phyloP scores from a whole-genome alignment of 2,113 vertebrate genomes.

The Anser cygnoides region DNA sequence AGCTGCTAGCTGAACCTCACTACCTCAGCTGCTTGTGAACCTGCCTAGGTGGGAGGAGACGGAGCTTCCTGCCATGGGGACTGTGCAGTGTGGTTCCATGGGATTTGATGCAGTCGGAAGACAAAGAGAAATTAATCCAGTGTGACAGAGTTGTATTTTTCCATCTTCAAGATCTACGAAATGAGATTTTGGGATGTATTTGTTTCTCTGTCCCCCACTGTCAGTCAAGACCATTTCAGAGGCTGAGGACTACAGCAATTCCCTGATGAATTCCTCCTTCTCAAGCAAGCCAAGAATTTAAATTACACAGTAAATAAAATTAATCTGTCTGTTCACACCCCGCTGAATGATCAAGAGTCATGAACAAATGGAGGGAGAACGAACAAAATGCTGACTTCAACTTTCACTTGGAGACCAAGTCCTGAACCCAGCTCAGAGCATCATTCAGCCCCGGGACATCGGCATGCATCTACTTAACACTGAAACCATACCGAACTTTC shows the following conservation, averaged over 20 bases:
- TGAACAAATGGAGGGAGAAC: neutral
- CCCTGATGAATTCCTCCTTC: slow-evolving; percentile 8
- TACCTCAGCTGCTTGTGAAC: neutral
- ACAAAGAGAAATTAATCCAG: neutral
- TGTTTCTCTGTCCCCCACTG: neutral
- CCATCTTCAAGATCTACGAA: neutral
- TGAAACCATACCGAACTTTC: neutral
- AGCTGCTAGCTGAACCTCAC: neutral
- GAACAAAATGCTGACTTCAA: neutral
- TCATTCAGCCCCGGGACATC: neutral
- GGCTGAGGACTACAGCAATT: neutral
- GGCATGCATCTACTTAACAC: neutral
- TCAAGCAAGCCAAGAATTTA: slow-evolving; percentile 14
- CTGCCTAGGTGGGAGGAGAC: neutral
- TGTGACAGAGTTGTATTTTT: neutral
- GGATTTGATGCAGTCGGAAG: neutral
- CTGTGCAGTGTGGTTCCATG: neutral
- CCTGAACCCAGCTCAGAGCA: neutral
- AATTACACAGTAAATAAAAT: slow-evolving; percentile 26
- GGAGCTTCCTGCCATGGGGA: neutral
- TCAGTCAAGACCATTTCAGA: neutral
- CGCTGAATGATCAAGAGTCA: neutral
- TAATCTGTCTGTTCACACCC: neutral
- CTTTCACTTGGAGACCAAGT: neutral
- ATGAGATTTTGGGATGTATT: neutral